Evolutionary conservation across 2,113 vertebrate species (phyloP), one percentile per base, ranked within the genome.

Genomic region (Rhadina sibilatrix): DNA sequence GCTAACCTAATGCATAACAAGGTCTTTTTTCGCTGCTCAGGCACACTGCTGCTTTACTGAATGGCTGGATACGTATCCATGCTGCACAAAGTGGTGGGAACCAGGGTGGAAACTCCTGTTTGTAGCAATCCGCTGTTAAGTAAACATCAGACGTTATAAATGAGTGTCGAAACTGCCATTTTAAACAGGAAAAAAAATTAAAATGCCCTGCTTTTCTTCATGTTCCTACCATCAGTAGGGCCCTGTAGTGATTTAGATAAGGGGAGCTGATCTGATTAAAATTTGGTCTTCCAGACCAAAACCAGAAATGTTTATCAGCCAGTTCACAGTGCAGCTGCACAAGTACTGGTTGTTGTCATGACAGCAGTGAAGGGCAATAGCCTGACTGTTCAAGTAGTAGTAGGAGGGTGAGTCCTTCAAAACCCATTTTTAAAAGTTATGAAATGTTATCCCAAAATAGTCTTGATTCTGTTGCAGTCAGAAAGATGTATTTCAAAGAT

Each of bases 111-210:
- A 79, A 9, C 7, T 7, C 11, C 19, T 56, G 10, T 46, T 49
- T 27, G 7, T 61, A 53, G 31, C 50, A 83, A 11, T 28, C 15
- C 0, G 0, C 24, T 83, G 1, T 64, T 65, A 40, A 25, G 16
- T 80, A 27, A 22, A 37, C 15, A 25, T 59, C 49, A 59, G 70
- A 11, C 15, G 10, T 27, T 49, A 9, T 33, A 78, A 66, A 54
- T 27, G 5, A 15, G 2, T 6, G 5, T 42, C 64, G 40, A 86
- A 92, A 49, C 5, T 1, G 3, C 31, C 4, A 3, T 69, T 56
- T 61, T 19, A 33, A 40, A 54, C 18, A 21, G 30, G 17, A 1
- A 8, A 50, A 61, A 52, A 25, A n/a, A 21, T 1, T 16, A 1
- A 11, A 15, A 18, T 19, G 3, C 19, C 4, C 22, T 69, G 6